Conservation (phyloP, 2,888 invertebrate genomes). For the Synanthedon formicaeformis region DNA sequence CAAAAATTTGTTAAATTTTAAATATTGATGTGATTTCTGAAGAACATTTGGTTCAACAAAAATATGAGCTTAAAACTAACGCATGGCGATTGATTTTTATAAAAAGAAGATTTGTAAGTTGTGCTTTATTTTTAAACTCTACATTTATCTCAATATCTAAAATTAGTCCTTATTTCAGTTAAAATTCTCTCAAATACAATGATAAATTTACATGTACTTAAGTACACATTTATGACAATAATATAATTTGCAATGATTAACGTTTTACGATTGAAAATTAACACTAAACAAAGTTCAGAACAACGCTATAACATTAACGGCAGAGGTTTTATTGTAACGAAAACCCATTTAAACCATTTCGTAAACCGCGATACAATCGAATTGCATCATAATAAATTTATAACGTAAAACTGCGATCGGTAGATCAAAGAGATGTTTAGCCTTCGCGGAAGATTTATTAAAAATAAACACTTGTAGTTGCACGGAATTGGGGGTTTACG, state of each 20-base stretch:
- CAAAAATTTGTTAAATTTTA: too few species aligned
- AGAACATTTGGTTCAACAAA: too few species aligned
- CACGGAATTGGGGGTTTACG: slow-evolving; percentile 44
- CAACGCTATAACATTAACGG: slow-evolving; percentile 31
- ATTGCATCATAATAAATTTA: slow-evolving; percentile 20
- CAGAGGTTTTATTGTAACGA: slow-evolving; percentile 38
- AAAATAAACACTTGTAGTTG: slow-evolving; percentile 44
- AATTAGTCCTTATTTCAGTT: too few species aligned
- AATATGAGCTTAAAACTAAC: too few species aligned
- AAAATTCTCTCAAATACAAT: too few species aligned
- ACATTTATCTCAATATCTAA: too few species aligned
- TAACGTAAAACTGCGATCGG: slow-evolving; percentile 26
- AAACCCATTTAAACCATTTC: slow-evolving; percentile 31
- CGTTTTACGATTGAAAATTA: slow-evolving; percentile 13
- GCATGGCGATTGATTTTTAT: too few species aligned
- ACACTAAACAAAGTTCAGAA: slow-evolving; percentile 27
- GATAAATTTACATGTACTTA: too few species aligned
- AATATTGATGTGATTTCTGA: too few species aligned
- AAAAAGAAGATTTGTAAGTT: too few species aligned
- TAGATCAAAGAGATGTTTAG: slow-evolving; percentile 35
- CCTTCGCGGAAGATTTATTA: slow-evolving; percentile 56
- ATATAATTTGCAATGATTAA: slow-evolving; percentile 20
- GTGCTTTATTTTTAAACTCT: too few species aligned
- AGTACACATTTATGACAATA: background rate
- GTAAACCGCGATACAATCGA: slow-evolving; percentile 29